phyloP scores from a whole-genome alignment of 2,888 invertebrate species.

The Mythimna vitellina region DNA sequence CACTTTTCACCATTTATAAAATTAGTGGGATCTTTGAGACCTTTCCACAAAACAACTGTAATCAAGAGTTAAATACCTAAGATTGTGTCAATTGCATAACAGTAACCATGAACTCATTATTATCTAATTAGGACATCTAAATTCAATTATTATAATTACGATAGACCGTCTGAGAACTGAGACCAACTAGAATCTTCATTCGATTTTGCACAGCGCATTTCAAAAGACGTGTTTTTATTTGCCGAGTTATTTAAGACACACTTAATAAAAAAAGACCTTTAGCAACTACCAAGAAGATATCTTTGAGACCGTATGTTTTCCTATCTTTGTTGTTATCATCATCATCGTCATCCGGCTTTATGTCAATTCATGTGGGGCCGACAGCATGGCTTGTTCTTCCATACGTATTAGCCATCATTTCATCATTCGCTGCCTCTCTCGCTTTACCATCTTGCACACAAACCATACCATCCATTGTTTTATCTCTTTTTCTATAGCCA shows the following conservation, averaged over 20 bases:
- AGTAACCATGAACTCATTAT: neutral
- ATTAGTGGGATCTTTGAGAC: too few relatives aligned
- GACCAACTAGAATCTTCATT: constrained; percentile 24
- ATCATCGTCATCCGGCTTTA: too few relatives aligned
- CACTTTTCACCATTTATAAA: too few relatives aligned
- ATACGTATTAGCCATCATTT: too few relatives aligned
- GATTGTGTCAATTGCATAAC: neutral
- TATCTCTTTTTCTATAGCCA: neutral
- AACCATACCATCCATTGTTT: neutral
- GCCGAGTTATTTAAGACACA: neutral
- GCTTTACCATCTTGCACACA: neutral
- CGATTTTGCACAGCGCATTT: constrained; percentile 15
- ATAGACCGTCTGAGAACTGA: neutral
- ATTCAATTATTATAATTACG: constrained; percentile 35
- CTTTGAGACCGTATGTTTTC: neutral
- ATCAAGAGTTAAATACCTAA: neutral
- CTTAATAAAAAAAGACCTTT: neutral
- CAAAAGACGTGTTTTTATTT: constrained; percentile 22
- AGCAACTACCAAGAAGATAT: too few relatives aligned
- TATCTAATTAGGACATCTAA: constrained; percentile 23
- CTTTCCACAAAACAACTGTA: neutral
- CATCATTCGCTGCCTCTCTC: neutral
- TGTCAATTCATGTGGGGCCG: neutral
- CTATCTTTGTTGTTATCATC: neutral
- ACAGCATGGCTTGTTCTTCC: neutral